Conservation (phyloP, 2,113 vertebrate genomes). For the Petromus typicus region DNA sequence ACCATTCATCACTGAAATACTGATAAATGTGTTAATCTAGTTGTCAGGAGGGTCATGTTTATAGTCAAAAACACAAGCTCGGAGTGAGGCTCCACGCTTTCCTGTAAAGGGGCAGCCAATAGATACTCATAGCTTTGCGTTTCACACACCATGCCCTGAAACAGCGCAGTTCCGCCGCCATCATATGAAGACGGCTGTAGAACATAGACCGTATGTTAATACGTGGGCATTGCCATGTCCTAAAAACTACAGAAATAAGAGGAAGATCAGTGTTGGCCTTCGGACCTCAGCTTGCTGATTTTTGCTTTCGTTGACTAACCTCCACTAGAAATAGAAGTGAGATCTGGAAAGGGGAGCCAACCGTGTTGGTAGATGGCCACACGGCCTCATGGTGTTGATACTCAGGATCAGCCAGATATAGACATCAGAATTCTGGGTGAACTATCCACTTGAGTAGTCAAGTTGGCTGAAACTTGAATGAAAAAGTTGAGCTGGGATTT, state of each 20-base stretch:
- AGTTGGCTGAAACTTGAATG: neutral
- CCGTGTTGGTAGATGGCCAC: neutral
- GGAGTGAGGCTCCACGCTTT: constrained; percentile 11
- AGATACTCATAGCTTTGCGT: neutral
- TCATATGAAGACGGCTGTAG: neutral
- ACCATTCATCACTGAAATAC: neutral
- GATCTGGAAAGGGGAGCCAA: neutral
- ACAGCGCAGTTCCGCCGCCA: neutral
- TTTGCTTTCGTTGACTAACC: neutral
- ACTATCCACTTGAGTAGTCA: neutral
- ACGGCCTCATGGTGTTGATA: neutral
- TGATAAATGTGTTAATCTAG: neutral
- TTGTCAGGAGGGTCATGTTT: neutral
- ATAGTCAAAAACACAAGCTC: constrained; percentile 4
- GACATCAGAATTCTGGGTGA: neutral
- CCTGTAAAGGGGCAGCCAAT: neutral
- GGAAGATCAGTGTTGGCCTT: neutral
- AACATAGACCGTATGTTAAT: neutral
- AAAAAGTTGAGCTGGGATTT: neutral
- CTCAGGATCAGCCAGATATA: neutral
- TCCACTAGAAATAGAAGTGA: neutral
- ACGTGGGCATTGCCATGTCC: neutral
- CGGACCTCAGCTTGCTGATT: neutral
- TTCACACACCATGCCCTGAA: neutral
- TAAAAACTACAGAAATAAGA: neutral